Evolutionary conservation across 1,140 invertebrate species (phyloP).

Genomic region (Metopolophium dirhodum): DNA sequence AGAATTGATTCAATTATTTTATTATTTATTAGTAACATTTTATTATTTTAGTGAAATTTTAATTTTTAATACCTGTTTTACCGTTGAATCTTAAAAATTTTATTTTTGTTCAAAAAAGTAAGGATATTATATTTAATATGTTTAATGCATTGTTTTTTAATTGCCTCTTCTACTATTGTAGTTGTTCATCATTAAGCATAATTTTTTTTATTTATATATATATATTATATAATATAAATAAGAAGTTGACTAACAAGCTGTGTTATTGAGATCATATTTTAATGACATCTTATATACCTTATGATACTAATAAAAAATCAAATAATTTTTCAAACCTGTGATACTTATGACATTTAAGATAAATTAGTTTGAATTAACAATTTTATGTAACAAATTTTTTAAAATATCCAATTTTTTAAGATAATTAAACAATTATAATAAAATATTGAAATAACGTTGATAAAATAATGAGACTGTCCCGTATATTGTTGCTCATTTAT

Average conservation of each 20-base stretch:
- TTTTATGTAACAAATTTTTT: neutral
- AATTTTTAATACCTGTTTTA: neutral
- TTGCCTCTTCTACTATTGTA: neutral
- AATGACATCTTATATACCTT: neutral
- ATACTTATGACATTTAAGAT: constrained; percentile 17
- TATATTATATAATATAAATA: neutral
- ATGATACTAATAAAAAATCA: constrained; percentile 9
- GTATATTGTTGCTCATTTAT: constrained; percentile 28
- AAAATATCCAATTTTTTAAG: neutral
- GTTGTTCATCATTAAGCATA: neutral
- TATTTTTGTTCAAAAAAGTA: neutral
- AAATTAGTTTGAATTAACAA: constrained; percentile 3
- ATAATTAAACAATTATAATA: neutral
- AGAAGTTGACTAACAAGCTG: neutral
- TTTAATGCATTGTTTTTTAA: neutral
- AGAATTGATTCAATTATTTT: neutral
- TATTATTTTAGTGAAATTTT: neutral
- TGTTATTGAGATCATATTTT: neutral
- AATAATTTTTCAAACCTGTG: neutral
- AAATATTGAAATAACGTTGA: neutral
- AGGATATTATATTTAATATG: constrained; percentile 12
- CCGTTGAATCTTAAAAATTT: neutral
- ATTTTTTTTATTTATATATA: neutral
- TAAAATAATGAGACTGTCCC: neutral
- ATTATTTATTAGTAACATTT: neutral